These are phyloP conservation scores for Oceanites oceanicus DNA, from an alignment of 2,113 vertebrate species.

Conservation along the genomic window DNA sequence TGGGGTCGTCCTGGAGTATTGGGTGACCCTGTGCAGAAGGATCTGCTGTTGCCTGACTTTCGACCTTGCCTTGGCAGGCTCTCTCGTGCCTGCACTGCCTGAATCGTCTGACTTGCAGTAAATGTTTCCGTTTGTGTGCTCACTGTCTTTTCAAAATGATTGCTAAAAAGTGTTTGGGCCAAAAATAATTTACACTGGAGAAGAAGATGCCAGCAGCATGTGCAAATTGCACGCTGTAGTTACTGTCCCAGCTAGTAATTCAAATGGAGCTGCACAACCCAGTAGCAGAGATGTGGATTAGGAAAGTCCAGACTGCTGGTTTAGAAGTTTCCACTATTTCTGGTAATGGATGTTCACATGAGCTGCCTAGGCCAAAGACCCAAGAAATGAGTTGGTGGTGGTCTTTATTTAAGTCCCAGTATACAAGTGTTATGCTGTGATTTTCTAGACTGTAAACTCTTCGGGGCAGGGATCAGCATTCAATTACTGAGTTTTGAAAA, in stretches of 20 bases:
- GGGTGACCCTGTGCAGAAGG: background rate
- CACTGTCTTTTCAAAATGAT: background rate
- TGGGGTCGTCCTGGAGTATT: background rate
- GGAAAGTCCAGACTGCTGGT: background rate
- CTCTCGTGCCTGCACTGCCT: background rate
- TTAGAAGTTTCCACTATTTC: background rate
- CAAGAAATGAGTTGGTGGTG: background rate
- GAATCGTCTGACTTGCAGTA: background rate
- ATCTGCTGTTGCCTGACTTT: constrained; percentile 29
- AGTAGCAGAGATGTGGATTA: background rate
- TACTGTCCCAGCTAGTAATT: background rate
- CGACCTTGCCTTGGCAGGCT: background rate
- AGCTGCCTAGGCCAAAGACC: background rate
- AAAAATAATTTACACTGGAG: constrained; percentile 3
- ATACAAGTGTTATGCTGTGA: constrained; percentile 47
- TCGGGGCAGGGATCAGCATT: constrained; percentile 42
- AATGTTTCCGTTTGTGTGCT: constrained; percentile 20
- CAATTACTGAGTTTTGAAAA: constrained; percentile 56
- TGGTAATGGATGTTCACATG: background rate
- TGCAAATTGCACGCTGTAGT: background rate
- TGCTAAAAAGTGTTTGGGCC: background rate
- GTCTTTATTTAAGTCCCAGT: constrained; percentile 26
- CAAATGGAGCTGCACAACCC: background rate
- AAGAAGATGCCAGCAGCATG: background rate
- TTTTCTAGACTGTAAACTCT: constrained; percentile 48